phyloP scores from a whole-genome alignment of 1,140 invertebrate genomes.

The Aporrectodea caliginosa region DNA sequence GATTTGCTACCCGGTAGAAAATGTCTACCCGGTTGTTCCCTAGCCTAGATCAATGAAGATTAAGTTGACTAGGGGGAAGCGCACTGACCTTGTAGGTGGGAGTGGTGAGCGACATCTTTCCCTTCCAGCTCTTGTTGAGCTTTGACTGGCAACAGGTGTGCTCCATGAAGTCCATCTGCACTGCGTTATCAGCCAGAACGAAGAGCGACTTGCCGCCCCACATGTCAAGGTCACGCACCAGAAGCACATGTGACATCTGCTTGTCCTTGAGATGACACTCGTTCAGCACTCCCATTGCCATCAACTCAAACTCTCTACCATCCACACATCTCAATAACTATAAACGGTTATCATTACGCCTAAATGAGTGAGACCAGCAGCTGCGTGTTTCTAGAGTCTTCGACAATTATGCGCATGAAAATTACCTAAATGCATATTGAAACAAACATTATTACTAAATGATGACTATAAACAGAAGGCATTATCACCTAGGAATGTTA shows the following conservation, averaged over 20 bases:
- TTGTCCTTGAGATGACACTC: slow-evolving; percentile 48
- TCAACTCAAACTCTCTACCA: neutral
- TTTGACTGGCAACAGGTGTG: slow-evolving; percentile 51
- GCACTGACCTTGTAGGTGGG: slow-evolving; percentile 43
- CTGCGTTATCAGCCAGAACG: slow-evolving; percentile 42
- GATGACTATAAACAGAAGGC: too few relatives aligned
- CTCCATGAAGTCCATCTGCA: slow-evolving; percentile 50
- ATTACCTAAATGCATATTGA: too few relatives aligned
- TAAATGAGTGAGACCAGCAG: too few relatives aligned
- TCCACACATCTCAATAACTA: too few relatives aligned
- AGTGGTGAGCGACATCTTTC: slow-evolving; percentile 49
- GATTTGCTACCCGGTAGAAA: too few relatives aligned
- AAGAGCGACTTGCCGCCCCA: slow-evolving; percentile 46
- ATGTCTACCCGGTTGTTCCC: too few relatives aligned
- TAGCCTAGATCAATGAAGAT: neutral
- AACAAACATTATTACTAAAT: too few relatives aligned
- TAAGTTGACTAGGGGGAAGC: neutral
- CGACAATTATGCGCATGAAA: too few relatives aligned
- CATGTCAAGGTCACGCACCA: slow-evolving; percentile 38
- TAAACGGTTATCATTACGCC: too few relatives aligned
- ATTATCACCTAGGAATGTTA: too few relatives aligned
- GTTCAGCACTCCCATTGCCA: slow-evolving; percentile 44
- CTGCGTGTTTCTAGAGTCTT: too few relatives aligned
- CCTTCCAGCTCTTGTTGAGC: slow-evolving; percentile 52
- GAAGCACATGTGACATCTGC: slow-evolving; percentile 39